Base-by-base conservation (phyloP, 2,113 vertebrate genomes). In the Mionectes macconnelli region DNA sequence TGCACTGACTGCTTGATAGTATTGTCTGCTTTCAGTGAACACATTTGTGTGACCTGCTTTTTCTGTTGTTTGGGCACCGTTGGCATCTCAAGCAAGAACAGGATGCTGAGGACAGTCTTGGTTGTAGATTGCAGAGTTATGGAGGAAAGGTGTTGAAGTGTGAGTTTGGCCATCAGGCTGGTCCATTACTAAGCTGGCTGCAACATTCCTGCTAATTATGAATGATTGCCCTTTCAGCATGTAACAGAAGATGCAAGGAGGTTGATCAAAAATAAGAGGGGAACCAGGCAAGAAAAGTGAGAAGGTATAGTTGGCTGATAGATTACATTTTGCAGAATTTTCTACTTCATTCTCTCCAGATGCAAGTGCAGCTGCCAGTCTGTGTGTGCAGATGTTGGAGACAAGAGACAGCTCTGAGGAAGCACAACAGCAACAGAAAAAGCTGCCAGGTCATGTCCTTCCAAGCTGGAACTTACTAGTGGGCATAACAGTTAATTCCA, bases 261-360 rank as follows among this genome's bases (percentile, higher is more conserved):
- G 8, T 33, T 81, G 31, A 12, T 84, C 31, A 39, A 56, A 47
- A 86, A 28, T 30, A 75, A 64, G 21, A 44, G 28, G 9, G 16
- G 50, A 92, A 35, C 19, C 28, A 40, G 37, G 31, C 74, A 93
- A 40, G 55, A 62, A 16, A 49, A 74, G 21, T 30, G 50, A 56
- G 73, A 21, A 27, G 27, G 8, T 3, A 1, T 22, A 73, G 63
- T 45, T 45, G 33, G 12, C 21, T 44, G 42, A 45, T 45, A 70
- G 28, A 13, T 53, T 31, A 18, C 10, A 4, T 53, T 72, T 72
- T 88, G 25, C 15, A 69, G n/a, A 39, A 16, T 59, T 40, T 4
- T 9, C 19, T 11, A 1, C 27, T 56, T 56, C 0, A 0, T 78
- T 93, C 35, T 72, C 56, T 67, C 24, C 56, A 42, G 20, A 9